Conservation (phyloP, 2,113 vertebrate genomes). For the Sus scrofa region DNA sequence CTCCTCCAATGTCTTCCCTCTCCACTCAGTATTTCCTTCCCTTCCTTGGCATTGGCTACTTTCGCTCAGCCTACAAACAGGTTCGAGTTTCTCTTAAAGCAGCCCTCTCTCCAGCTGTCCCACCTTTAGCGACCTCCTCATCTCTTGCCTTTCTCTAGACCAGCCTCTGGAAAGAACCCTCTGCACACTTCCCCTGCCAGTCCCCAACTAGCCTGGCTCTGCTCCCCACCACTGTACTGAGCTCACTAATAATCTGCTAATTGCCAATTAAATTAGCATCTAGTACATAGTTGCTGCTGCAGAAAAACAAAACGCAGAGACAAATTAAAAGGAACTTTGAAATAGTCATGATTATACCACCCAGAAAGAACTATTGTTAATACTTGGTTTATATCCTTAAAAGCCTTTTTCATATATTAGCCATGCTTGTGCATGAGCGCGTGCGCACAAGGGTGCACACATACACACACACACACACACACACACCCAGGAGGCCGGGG, state of each 20-base stretch:
- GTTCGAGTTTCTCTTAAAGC: conserved; percentile 51
- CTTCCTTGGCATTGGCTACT: background rate
- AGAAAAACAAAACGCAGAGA: conserved; percentile 49
- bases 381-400: conserved; percentile 20
- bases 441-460: fast-evolving
- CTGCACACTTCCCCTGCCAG: background rate
- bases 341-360: conserved; percentile 49
- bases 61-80: background rate
- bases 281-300: background rate
- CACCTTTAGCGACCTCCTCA: background rate
- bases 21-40: conserved; percentile 1
- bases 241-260: conserved; percentile 59
- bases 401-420: background rate
- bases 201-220: background rate
- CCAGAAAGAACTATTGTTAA: conserved; percentile 33
- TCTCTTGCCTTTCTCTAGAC: conserved; percentile 17
- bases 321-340: conserved; percentile 47
- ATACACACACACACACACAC: too few relatives aligned
- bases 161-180: background rate
- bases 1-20: background rate
- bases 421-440: too few relatives aligned
- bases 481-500: background rate
- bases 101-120: background rate
- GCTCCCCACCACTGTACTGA: background rate
- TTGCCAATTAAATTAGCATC: conserved; percentile 75